phyloP scores from a whole-genome alignment of 2,888 invertebrate genomes.

The Phorcus lineatus region DNA sequence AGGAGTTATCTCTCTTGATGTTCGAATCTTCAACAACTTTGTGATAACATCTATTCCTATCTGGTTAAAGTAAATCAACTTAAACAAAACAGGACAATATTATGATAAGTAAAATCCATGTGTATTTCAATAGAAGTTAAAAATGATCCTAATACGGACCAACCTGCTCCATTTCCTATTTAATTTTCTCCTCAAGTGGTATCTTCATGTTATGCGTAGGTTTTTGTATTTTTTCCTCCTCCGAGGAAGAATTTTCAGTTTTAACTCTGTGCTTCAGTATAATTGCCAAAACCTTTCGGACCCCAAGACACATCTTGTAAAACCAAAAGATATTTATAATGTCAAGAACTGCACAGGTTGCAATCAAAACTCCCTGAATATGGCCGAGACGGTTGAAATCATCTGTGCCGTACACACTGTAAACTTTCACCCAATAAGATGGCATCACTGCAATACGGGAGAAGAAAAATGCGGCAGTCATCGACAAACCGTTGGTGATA shows the following conservation, averaged over 20 bases:
- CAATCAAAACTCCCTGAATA: conserved; percentile 70
- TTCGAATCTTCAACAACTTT: no score
- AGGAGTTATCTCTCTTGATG: no score
- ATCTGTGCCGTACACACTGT: conserved; percentile 65
- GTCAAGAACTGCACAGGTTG: conserved; percentile 70
- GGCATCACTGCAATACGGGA: conserved; percentile 71
- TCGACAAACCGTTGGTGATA: conserved; percentile 71
- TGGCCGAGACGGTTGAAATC: conserved; percentile 64
- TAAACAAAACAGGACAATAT: no score
- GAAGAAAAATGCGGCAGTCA: conserved; percentile 72
- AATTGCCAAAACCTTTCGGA: conserved; percentile 56
- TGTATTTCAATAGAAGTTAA: no score
- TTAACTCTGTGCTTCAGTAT: background rate
- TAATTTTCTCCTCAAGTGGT: background rate
- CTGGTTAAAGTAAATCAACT: no score
- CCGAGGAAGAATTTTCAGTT: background rate
- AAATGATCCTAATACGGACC: no score
- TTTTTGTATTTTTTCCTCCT: background rate
- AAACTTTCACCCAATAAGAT: conserved; percentile 71
- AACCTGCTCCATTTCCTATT: background rate
- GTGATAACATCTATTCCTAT: no score
- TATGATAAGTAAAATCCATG: no score
- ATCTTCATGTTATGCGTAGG: background rate
- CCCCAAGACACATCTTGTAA: conserved; percentile 68
- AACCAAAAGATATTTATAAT: conserved; percentile 73